Base-by-base conservation (phyloP, 2,797 vertebrate genomes). In the Crenuchus spilurus region DNA sequence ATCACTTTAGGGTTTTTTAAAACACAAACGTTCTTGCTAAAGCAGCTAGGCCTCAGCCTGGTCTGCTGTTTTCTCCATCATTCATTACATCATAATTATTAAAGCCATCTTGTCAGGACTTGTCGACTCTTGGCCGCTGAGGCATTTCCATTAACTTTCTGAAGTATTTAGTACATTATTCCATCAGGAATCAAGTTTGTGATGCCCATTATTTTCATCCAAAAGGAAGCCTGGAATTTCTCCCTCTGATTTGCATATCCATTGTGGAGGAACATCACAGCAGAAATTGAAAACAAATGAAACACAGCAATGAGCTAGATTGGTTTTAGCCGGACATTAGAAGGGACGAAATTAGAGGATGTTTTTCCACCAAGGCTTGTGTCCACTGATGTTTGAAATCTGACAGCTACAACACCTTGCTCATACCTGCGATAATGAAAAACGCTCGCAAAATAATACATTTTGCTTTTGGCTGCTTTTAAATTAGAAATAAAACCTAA, bases 131-230 rank as follows among this genome's bases (percentile, higher is more conserved):
- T 63, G 68, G 74, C 31, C 71, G 70, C 22, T 37, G 60, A 76
- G 73, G 69, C 65, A 71, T 82, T 81, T 80, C 79, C 76, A 74
- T 82, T 81, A 77, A 58, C 70, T 54, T 62, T 75, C 68, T 61
- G 63, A 76, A 75, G 49, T 63, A 42, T 46, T 61, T 66, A 13
- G 54, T 51, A 72, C 54, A 60, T 79, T 75, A 64, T 75, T 79
- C 67, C 67, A 46, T 79, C 72, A 75, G 70, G 74, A 79, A n/a
- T n/a, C n/a, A n/a, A 79, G 48, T 67, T 72, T 71, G 72, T 51
- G 61, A 75, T 75, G 54, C 54, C 67, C 52, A 31, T 75, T 72
- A 70, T 71, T 31, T 39, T 28, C 48, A 18, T 60, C 54, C 67
- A 37, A 61, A 41, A 18, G 54, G 54, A 39, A n/a, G 18, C 54